A percentile compares a stretch with the other conserved stretches of the same genome.
These are phyloP conservation scores for Trichomycterus rosablanca DNA, from an alignment of 2,113 vertebrate species.

Conservation along the genomic window DNA sequence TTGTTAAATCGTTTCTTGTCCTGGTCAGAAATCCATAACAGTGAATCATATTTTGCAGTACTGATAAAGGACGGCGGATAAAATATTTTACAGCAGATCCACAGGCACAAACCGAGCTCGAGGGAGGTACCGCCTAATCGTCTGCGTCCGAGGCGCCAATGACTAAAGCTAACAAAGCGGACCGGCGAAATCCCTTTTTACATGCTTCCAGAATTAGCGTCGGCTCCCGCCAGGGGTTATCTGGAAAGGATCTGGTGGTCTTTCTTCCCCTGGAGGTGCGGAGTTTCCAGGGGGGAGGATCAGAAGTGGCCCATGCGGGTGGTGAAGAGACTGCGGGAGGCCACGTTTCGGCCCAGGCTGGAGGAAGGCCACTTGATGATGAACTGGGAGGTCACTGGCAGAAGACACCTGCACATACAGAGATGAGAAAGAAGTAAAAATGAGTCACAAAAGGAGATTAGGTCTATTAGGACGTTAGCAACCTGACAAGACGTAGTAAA, in stretches of 20 bases:
- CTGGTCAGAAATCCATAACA: conserved; percentile 58
- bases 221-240: conserved; percentile 1
- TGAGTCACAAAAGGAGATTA: conserved; percentile 56
- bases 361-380: conserved; percentile 84
- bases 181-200: conserved; percentile 28
- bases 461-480: conserved; percentile 51
- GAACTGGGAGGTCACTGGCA: conserved; percentile 90
- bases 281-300: conserved; percentile 43
- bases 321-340: conserved; percentile 80
- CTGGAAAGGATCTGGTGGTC: conserved; percentile 1
- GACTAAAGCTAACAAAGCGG: conserved; percentile 12
- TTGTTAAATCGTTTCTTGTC: conserved; percentile 52
- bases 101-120: conserved; percentile 35
- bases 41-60: conserved; percentile 63
- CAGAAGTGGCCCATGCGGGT: conserved; percentile 84
- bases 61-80: conserved; percentile 57
- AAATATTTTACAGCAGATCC: conserved; percentile 58
- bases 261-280: conserved; percentile 6
- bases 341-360: conserved; percentile 72
- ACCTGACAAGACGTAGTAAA: conserved; percentile 34
- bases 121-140: conserved; percentile 37
- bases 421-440: conserved; percentile 49
- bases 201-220: conserved; percentile 20
- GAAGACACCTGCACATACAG: conserved; percentile 83
- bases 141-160: conserved; percentile 53